Percentiles rank a stretch among this genome's conserved stretches.
phyloP scores from a whole-genome alignment of 1,140 invertebrate genomes.

The Drosophila lacteicornis region DNA sequence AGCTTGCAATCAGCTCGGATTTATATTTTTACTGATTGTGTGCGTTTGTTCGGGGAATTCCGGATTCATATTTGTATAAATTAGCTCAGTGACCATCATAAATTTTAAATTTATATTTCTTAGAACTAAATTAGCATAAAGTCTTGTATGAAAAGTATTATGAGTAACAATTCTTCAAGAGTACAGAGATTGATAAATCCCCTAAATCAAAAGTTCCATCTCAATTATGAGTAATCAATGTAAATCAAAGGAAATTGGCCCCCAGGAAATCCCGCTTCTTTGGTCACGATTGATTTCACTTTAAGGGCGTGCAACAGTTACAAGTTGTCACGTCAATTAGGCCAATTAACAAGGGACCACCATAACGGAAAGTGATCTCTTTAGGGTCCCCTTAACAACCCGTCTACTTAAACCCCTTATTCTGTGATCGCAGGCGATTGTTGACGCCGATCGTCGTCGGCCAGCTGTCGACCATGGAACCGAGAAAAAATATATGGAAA shows the following conservation, averaged over 20 bases:
- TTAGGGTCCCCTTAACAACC: slow-evolving; percentile 16
- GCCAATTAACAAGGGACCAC: slow-evolving; percentile 58
- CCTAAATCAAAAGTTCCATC: slow-evolving; percentile 1
- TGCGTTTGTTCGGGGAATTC: slow-evolving; percentile 24
- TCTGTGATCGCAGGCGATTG: slow-evolving; percentile 11
- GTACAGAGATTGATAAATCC: neutral
- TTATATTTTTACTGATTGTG: neutral
- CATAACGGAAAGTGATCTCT: slow-evolving; percentile 70
- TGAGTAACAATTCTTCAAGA: neutral
- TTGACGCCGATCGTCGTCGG: slow-evolving; percentile 25
- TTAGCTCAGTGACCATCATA: neutral
- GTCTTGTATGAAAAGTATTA: neutral
- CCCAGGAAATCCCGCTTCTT: neutral
- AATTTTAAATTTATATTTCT: neutral
- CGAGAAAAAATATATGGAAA: neutral
- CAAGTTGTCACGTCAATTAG: slow-evolving; percentile 63
- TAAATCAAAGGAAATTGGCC: slow-evolving; percentile 21
- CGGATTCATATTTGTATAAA: neutral
- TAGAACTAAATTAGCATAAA: too few species aligned
- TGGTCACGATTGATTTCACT: slow-evolving; percentile 20
- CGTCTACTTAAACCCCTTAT: slow-evolving; percentile 17
- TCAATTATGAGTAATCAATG: slow-evolving; percentile 33
- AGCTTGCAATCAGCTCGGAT: neutral
- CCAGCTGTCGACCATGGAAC: slow-evolving; percentile 46
- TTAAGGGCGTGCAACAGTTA: slow-evolving; percentile 38